phyloP scores from a whole-genome alignment of 2,797 vertebrate species.

The Limosa lapponica region DNA sequence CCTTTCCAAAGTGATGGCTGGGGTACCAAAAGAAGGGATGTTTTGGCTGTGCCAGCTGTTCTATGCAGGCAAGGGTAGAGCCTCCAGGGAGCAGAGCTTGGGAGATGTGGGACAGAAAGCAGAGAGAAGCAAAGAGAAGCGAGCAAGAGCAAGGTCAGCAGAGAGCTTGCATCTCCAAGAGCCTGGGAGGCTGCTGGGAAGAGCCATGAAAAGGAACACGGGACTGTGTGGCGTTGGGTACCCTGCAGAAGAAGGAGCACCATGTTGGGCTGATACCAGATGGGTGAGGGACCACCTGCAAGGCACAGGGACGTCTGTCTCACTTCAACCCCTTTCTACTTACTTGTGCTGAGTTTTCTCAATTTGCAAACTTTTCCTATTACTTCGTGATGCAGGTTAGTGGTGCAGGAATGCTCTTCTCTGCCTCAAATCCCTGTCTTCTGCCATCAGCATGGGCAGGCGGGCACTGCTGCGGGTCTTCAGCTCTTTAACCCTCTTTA shows the following conservation, averaged over 20 bases:
- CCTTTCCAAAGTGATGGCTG: not conserved
- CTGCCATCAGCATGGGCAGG: not conserved
- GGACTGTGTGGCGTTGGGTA: accelerated
- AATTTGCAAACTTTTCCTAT: not conserved
- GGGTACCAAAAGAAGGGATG: not conserved
- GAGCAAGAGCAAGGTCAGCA: not conserved
- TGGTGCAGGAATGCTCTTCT: not conserved
- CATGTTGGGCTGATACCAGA: not conserved
- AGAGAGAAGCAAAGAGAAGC: not conserved
- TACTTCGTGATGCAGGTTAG: not conserved
- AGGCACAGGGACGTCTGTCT: not conserved
- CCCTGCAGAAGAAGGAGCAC: not conserved
- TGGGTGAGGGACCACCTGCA: not conserved
- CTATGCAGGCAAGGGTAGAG: not conserved
- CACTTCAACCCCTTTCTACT: not conserved
- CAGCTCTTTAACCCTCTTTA: not conserved
- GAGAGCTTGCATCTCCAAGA: not conserved
- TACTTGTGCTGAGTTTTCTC: not conserved
- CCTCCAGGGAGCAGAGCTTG: not conserved
- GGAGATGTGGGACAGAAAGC: not conserved
- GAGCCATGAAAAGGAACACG: not conserved
- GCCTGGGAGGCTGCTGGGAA: not conserved
- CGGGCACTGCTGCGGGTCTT: not conserved
- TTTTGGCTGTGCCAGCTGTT: not conserved
- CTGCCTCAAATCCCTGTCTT: not conserved